Percentiles rank a stretch among this genome's conserved stretches.
Conservation (phyloP, 2,888 invertebrate genomes). For the Conchocele bisecta region DNA sequence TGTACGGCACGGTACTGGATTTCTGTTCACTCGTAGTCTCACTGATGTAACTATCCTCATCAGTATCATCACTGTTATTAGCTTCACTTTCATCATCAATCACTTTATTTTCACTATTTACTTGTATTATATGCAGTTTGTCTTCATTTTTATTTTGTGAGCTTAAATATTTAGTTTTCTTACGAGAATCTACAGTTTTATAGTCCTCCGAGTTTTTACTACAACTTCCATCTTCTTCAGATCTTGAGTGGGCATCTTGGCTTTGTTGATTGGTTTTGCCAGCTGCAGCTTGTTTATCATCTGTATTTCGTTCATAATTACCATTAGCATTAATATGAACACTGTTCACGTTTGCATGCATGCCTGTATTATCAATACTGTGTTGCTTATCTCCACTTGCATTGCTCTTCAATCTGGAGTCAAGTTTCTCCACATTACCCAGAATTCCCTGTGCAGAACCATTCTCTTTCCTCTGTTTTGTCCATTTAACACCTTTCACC, state of each 20-base stretch:
- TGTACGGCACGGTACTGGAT: no score
- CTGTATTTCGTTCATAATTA: neutral
- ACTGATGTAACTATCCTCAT: slow-evolving; percentile 4
- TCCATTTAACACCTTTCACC: slow-evolving; percentile 51
- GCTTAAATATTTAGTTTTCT: neutral
- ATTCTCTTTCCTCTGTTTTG: neutral
- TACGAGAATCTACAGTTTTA: neutral
- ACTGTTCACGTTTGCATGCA: neutral
- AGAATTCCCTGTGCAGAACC: slow-evolving; percentile 1
- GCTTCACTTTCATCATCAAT: neutral
- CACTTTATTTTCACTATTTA: slow-evolving; percentile 1
- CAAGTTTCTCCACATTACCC: neutral
- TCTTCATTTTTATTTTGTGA: neutral
- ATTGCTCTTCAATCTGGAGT: slow-evolving; percentile 24
- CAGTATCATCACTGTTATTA: neutral
- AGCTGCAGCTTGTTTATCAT: neutral
- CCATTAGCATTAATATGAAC: neutral
- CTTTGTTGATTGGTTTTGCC: neutral
- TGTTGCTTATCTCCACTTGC: slow-evolving; percentile 42
- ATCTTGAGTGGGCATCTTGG: neutral
- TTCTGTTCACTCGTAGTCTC: slow-evolving; percentile 1
- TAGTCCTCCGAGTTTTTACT: neutral
- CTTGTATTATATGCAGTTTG: no score
- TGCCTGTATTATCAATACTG: neutral
- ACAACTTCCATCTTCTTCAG: neutral